Evolutionary conservation across 2,888 invertebrate species (phyloP).

Genomic region (Nymphalis polychloros): DNA sequence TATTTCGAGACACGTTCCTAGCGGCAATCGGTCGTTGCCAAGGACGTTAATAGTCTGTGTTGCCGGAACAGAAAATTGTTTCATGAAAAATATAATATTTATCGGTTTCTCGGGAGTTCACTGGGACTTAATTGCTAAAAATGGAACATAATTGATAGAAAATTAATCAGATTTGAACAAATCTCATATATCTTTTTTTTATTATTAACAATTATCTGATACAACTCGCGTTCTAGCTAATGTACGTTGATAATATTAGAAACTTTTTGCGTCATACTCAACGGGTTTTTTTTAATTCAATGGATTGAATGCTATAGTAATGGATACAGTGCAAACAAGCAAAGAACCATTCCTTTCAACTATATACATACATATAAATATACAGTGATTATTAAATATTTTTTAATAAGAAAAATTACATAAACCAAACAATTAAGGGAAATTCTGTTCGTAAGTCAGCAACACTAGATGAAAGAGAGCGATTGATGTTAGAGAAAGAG

Average conservation of each 20-base stretch:
- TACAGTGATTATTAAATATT: not conserved
- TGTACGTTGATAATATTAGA: too few relatives aligned
- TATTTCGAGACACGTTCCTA: constrained; percentile 45
- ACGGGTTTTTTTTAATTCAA: too few relatives aligned
- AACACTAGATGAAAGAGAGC: constrained; percentile 46
- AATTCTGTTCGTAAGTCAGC: constrained; percentile 30
- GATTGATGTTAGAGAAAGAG: constrained; percentile 35
- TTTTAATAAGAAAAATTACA: not conserved
- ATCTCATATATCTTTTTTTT: too few relatives aligned
- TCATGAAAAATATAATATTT: not conserved
- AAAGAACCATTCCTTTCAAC: too few relatives aligned
- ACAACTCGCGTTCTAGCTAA: too few relatives aligned
- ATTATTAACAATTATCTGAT: too few relatives aligned
- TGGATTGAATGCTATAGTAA: too few relatives aligned
- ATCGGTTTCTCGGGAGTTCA: not conserved
- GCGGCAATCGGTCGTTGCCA: constrained; percentile 47
- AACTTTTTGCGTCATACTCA: too few relatives aligned
- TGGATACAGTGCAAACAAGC: too few relatives aligned
- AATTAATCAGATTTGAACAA: too few relatives aligned
- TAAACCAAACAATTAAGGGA: not conserved
- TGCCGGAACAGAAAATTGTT: constrained; percentile 15
- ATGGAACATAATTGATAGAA: too few relatives aligned
- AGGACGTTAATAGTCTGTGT: constrained; percentile 41
- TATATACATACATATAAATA: too few relatives aligned
- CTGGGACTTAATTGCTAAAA: not conserved